These are phyloP conservation scores for Trissolcus basalis DNA, from an alignment of 1,140 invertebrate species.

Conservation along the genomic window DNA sequence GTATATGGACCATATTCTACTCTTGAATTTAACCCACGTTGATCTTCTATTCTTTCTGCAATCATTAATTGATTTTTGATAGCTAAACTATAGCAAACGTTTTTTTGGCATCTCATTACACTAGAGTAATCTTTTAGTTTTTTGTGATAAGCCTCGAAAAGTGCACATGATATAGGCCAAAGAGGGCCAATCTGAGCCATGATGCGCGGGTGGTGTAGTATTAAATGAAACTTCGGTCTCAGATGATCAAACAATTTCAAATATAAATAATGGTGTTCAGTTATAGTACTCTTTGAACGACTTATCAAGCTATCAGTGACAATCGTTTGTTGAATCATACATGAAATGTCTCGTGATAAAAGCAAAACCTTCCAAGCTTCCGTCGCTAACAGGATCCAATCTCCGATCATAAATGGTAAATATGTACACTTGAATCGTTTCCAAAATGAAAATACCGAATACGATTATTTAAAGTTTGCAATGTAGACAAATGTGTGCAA, in stretches of 20 bases:
- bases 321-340: constrained; percentile 19
- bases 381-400: constrained; percentile 34
- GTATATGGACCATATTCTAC: too few species aligned
- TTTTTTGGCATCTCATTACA: constrained; percentile 24
- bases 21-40: too few species aligned
- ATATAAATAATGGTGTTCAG: constrained; percentile 35
- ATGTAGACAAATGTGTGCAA: too few species aligned
- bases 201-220: too few species aligned
- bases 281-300: not conserved
- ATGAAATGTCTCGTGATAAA: constrained; percentile 36
- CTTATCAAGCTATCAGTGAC: not conserved
- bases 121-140: constrained; percentile 36
- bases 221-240: constrained; percentile 47
- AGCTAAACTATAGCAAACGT: constrained; percentile 41
- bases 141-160: too few species aligned
- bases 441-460: constrained; percentile 30
- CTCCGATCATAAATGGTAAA: constrained; percentile 48
- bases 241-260: constrained; percentile 28
- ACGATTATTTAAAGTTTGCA: constrained; percentile 34
- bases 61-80: too few species aligned
- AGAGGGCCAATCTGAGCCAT: too few species aligned
- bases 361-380: constrained; percentile 51
- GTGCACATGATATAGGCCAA: too few species aligned
- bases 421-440: constrained; percentile 13
- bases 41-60: too few species aligned